phyloP scores from a whole-genome alignment of 2,797 vertebrate species.

The Typhlichthys subterraneus region DNA sequence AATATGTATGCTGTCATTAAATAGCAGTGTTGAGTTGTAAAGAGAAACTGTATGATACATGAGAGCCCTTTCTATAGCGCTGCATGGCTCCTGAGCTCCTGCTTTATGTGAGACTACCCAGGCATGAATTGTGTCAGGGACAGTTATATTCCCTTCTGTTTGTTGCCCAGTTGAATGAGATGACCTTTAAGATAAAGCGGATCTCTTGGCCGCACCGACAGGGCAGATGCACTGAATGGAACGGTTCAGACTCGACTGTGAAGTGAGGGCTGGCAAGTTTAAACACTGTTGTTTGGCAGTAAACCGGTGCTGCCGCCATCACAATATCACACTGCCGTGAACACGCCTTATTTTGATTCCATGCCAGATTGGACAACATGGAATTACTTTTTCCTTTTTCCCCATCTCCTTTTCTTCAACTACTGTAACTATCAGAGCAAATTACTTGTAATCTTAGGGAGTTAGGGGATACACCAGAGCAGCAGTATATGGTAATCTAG shows the following conservation, averaged over 20 bases:
- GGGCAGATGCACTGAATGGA: slow-evolving; percentile 85
- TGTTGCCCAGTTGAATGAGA: slow-evolving; percentile 95
- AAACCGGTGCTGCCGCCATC: slow-evolving; percentile 54
- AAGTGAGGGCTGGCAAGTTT: slow-evolving; percentile 61
- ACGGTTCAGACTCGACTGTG: slow-evolving; percentile 70
- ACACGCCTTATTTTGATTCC: slow-evolving; percentile 59
- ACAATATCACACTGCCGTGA: slow-evolving; percentile 60
- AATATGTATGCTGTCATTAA: slow-evolving; percentile 99
- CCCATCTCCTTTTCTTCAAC: slow-evolving; percentile 31
- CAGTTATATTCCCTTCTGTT: slow-evolving; percentile 99
- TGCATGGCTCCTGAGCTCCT: slow-evolving; percentile 90
- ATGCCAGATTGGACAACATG: slow-evolving; percentile 50
- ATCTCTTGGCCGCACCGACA: slow-evolving; percentile 89
- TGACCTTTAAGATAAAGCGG: slow-evolving; percentile 96
- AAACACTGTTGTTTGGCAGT: slow-evolving; percentile 61
- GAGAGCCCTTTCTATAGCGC: slow-evolving; percentile 93
- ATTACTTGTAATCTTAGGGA: slow-evolving; percentile 32
- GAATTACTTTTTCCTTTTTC: slow-evolving; percentile 39
- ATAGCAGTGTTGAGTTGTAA: slow-evolving; percentile 99
- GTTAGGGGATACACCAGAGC: slow-evolving; percentile 29
- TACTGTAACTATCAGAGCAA: slow-evolving; percentile 28
- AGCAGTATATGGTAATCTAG: slow-evolving; percentile 52
- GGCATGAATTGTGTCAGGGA: slow-evolving; percentile 97
- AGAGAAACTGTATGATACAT: slow-evolving; percentile 96
- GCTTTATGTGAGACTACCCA: slow-evolving; percentile 96